Evolutionary conservation across 2,888 invertebrate genomes (phyloP).

Genomic region (Antheraea yamamai): DNA sequence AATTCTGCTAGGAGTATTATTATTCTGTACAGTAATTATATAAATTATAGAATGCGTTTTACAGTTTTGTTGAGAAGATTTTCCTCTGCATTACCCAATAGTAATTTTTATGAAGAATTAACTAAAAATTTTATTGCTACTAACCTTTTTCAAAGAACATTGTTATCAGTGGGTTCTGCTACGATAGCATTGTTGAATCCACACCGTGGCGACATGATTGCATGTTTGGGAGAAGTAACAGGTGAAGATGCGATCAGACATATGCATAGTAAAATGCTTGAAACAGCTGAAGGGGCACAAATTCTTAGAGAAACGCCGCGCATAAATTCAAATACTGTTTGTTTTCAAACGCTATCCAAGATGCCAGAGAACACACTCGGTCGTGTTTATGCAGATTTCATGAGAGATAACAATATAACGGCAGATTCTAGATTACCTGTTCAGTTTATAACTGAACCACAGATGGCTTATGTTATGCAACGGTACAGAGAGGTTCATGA

Average conservation of each 20-base stretch:
- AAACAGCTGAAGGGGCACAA: conserved; percentile 88
- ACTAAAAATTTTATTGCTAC: conserved; percentile 84
- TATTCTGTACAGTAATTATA: too few species aligned
- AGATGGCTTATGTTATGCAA: conserved; percentile 97
- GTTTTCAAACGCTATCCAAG: conserved; percentile 85
- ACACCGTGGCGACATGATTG: conserved; percentile 93
- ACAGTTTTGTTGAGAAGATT: conserved; percentile 10
- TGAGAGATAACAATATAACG: conserved; percentile 92
- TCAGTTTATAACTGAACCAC: conserved; percentile 93
- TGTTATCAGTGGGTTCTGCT: conserved; percentile 94
- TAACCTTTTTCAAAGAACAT: conserved; percentile 86
- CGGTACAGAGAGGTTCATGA: conserved; percentile 99
- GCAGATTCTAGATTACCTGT: conserved; percentile 96
- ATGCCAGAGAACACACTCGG: conserved; percentile 93
- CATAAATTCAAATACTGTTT: conserved; percentile 91
- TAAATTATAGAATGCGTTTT: conserved; percentile 14
- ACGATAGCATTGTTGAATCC: conserved; percentile 91
- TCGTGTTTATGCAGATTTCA: conserved; percentile 91
- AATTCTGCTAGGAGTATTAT: too few species aligned
- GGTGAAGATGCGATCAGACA: conserved; percentile 86
- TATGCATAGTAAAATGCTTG: conserved; percentile 89
- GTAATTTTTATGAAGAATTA: conserved; percentile 84
- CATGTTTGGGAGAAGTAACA: conserved; percentile 96
- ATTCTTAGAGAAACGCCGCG: conserved; percentile 91
- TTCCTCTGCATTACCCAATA: conserved; percentile 41